Evolutionary conservation across 2,113 vertebrate genomes (phyloP).

Genomic region (Neoarius graeffei): DNA sequence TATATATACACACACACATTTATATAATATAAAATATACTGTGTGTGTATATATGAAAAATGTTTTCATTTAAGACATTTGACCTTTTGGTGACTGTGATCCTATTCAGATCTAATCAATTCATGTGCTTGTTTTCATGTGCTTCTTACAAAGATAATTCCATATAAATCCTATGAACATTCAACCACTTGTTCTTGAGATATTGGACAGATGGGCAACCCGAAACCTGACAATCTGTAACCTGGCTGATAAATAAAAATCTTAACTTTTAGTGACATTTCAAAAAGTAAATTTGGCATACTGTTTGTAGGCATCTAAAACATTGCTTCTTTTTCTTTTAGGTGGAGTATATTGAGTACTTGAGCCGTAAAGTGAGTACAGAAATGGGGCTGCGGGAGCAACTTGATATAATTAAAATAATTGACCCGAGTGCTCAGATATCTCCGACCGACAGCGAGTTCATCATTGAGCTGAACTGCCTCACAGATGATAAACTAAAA

Average conservation of each 20-base stretch:
- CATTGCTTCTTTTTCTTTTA: slow-evolving; percentile 56
- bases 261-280: not conserved
- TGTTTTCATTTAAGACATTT: not conserved
- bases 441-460: slow-evolving; percentile 98
- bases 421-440: slow-evolving; percentile 95
- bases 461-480: slow-evolving; percentile 98
- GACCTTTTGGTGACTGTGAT: not conserved
- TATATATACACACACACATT: too few species aligned
- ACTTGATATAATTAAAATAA: slow-evolving; percentile 99
- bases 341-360: slow-evolving; percentile 99
- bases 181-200: not conserved
- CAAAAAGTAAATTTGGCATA: not conserved
- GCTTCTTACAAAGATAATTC: not conserved
- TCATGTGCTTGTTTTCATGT: not conserved
- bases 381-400: slow-evolving; percentile 99
- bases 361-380: slow-evolving; percentile 97
- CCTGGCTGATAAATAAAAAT: not conserved
- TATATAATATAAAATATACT: too few species aligned
- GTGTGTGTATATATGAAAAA: not conserved
- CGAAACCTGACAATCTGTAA: not conserved
- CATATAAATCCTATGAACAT: not conserved
- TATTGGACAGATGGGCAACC: not conserved
- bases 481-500: slow-evolving; percentile 97
- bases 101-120: not conserved
- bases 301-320: not conserved